Evolutionary conservation across 2,113 vertebrate genomes (phyloP), one percentile per base, ranked within the genome.

Genomic region (Sminthopsis crassicaudata): DNA sequence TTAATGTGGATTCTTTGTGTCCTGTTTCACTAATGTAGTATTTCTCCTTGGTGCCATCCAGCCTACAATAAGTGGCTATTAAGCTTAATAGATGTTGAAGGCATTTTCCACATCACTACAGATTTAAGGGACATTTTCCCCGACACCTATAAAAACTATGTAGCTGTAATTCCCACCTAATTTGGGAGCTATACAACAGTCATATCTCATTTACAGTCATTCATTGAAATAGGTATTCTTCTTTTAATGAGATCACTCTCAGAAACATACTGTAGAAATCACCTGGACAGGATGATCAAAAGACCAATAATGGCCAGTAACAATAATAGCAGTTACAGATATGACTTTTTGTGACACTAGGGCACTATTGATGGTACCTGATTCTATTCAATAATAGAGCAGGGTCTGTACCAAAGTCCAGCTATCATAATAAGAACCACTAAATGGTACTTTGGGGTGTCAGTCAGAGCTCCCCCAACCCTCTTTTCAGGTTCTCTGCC

Each of bases 161-260:
- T 91, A 91, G 91, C 57, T 46, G 54, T 94, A 93, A 96, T 94
- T 94, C 96, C 90, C 91, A 95, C 95, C 96, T 95, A 67, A 94
- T 89, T 95, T 89, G 36, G 57, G 91, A 94, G 84, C 25, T 9
- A 76, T 76, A 19, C 16, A 76, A 76, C 22, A 6, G n/a, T 16
- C 16, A 22, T 76, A 76, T 76, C 67, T 76, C n/a, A 76, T 76
- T 92, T 96, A 95, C 95, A 89, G 95, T 94, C 93, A 92, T 95
- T 95, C 95, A 88, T 91, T 92, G 95, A 96, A 97, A 94, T 91
- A 92, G 57, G 57, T 90, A 93, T 67, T 92, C 91, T 90, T n/a
- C 53, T 97, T 91, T 55, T 94, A 92, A 97, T 94, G 95, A 97
- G 93, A 93, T 96, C 92, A 96, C 89, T 94, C 88, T 26, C 93